Base-by-base conservation (phyloP, 2,797 vertebrate genomes). In the Gadopsis bispinosus region DNA sequence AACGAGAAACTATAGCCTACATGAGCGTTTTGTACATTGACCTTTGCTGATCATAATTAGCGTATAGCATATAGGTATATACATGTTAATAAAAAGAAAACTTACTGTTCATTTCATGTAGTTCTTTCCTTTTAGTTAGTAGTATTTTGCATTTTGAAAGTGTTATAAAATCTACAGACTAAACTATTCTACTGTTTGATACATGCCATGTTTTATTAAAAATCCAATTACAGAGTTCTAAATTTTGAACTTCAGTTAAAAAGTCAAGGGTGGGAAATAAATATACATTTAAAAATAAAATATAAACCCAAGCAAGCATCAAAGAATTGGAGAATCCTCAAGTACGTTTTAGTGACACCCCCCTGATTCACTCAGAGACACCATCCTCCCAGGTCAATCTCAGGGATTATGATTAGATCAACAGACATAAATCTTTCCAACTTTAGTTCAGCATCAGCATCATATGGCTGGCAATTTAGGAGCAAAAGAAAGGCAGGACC, bases 341-440 rank as follows among this genome's bases (percentile, higher is more conserved):
- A 72, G 37, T 29, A 68, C 59, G 43, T 54, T 43, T 69, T 6
- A 58, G 48, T 29, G 63, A 70, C 56, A 72, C 37, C 29, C 4
- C 5, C 72, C 41, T 66, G 39, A 79, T 87, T 87, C 68, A 75
- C 61, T 82, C 29, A 51, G 65, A 73, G 47, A 80, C 59, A 71
- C 29, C 20, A 37, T 75, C 68, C 51, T 76, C 73, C 48, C 77
- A 79, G 85, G 88, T 83, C 88, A 93, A 74, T 89, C 86, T 87
- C 83, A 59, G 67, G 66, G 73, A 45, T 64, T 64, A 55, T 78
- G 87, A 92, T 92, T 87, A 80, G 58, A 90, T 84, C 79, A 83
- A 77, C 73, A 85, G 69, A 85, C 84, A 90, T 92, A 80, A 85
- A 92, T 87, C 86, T 86, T 86, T 61, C 68, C 72, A 83, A 88